A percentile compares a stretch with the other conserved stretches of the same genome.
phyloP scores from a whole-genome alignment of 2,797 vertebrate species.

The Clarias platycephalus region DNA sequence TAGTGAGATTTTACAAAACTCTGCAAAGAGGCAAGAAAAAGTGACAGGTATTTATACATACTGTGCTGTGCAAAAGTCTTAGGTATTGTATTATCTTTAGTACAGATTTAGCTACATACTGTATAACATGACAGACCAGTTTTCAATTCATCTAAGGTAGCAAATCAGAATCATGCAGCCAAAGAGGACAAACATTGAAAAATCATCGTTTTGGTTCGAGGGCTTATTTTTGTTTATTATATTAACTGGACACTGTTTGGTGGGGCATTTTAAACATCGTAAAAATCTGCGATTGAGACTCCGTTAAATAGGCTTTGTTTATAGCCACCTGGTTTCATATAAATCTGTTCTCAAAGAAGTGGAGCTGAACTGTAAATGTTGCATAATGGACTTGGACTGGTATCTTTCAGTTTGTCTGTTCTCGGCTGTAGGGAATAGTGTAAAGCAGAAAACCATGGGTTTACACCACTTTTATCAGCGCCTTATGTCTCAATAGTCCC shows the following conservation, averaged over 20 bases:
- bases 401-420: neutral
- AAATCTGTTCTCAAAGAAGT: conserved; percentile 14
- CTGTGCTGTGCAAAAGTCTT: too few relatives aligned
- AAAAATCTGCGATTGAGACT: conserved; percentile 22
- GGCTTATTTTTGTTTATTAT: conserved; percentile 5
- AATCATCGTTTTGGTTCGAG: neutral
- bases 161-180: neutral
- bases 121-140: too few relatives aligned
- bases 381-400: conserved; percentile 3
- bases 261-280: neutral
- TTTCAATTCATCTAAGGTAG: neutral
- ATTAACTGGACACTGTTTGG: neutral
- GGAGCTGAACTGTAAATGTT: conserved; percentile 12
- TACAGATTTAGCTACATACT: too few relatives aligned
- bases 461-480: conserved; percentile 40
- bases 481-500: conserved; percentile 23
- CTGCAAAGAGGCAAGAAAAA: too few relatives aligned
- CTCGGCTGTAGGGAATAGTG: neutral
- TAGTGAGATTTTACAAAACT: too few relatives aligned
- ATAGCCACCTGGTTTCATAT: conserved; percentile 39
- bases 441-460: conserved; percentile 36
- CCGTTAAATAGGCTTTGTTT: conserved; percentile 64
- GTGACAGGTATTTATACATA: too few relatives aligned
- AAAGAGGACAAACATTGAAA: neutral
- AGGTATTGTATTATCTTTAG: too few relatives aligned